phyloP scores from a whole-genome alignment of 2,797 vertebrate genomes.

The Tangara arthus region DNA sequence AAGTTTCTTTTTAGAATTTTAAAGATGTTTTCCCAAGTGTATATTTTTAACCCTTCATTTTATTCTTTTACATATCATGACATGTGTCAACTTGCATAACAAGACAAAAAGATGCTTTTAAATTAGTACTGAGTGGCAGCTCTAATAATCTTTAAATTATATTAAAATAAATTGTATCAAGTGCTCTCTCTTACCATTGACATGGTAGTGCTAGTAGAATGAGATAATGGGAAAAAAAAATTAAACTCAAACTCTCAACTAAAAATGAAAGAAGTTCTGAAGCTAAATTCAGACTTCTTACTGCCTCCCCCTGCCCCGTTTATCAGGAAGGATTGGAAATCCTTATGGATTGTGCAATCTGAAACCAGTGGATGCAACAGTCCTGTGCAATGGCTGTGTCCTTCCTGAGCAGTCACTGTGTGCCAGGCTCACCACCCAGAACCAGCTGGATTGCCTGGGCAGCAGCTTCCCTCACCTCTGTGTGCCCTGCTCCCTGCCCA shows the following conservation, averaged over 20 bases:
- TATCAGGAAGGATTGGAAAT: neutral
- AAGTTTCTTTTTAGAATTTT: neutral
- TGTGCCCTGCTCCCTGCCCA: neutral
- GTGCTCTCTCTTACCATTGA: neutral
- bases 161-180: neutral
- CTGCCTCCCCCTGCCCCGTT: neutral
- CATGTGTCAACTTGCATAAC: neutral
- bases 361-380: neutral
- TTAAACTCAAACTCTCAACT: neutral
- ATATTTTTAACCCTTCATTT: conserved; percentile 17
- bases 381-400: neutral
- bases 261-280: neutral
- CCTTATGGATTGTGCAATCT: neutral
- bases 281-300: neutral
- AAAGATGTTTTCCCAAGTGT: neutral
- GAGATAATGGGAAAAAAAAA: neutral
- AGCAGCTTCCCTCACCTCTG: neutral
- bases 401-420: neutral
- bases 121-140: neutral
- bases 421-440: neutral
- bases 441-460: rapidly evolving
- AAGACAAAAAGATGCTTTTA: neutral
- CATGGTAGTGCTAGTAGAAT: neutral
- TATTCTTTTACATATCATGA: neutral
- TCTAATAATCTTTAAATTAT: conserved; percentile 8